These are phyloP conservation scores for Pituophis catenifer DNA, from an alignment of 2,113 vertebrate genomes.

Conservation along the genomic window DNA sequence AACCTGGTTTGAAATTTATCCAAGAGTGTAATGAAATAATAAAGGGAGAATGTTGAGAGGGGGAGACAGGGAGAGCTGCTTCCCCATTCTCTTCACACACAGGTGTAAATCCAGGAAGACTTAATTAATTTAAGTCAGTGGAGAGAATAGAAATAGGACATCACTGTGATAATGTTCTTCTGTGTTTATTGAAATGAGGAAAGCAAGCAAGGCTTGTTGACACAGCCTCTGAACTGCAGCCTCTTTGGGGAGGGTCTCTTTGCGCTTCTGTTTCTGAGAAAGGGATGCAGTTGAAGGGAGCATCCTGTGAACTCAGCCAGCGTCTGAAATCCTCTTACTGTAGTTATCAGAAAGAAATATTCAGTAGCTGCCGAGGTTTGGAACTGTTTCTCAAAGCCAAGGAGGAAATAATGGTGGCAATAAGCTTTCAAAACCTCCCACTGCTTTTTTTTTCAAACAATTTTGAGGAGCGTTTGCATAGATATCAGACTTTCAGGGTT, in stretches of 20 bases:
- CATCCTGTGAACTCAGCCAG: not conserved
- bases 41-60: constrained; percentile 15
- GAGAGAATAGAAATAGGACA: not conserved
- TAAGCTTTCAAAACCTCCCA: not conserved
- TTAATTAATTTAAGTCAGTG: constrained; percentile 47
- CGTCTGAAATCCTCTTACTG: not conserved
- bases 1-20: constrained; percentile 42
- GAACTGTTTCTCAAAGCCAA: not conserved
- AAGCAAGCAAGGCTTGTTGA: not conserved
- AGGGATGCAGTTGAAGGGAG: not conserved
- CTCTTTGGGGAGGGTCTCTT: not conserved
- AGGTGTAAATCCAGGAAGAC: constrained; percentile 27
- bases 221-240: not conserved
- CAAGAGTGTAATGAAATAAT: constrained; percentile 58
- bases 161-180: constrained; percentile 22
- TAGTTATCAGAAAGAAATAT: not conserved
- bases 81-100: constrained; percentile 35
- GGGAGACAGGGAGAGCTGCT: constrained; percentile 23
- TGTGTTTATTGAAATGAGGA: constrained; percentile 18
- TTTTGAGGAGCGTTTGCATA: not conserved
- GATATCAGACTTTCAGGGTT: not conserved
- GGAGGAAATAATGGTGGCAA: not conserved
- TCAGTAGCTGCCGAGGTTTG: not conserved
- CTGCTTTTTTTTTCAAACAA: not conserved
- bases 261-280: not conserved